Percentiles rank a stretch among this genome's conserved stretches.
phyloP scores from a whole-genome alignment of 2,113 vertebrate genomes.

The Microcebus murinus region DNA sequence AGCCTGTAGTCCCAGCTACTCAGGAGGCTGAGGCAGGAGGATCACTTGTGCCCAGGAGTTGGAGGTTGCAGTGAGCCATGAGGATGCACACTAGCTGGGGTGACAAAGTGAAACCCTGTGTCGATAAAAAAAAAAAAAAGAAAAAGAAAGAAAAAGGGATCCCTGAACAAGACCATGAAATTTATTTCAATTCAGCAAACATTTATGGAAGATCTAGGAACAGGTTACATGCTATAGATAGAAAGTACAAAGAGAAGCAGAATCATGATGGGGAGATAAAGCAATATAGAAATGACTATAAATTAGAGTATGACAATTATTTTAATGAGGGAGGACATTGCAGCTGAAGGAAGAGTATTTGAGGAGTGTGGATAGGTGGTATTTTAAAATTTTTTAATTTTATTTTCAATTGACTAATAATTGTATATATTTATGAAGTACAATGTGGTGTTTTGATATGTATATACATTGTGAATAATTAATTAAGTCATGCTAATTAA shows the following conservation, averaged over 20 bases:
- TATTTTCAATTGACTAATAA: not conserved
- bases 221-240: not conserved
- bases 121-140: too few relatives aligned
- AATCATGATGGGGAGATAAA: not conserved
- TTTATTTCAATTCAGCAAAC: conserved; percentile 6
- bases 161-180: not conserved
- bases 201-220: not conserved
- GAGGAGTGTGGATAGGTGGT: not conserved
- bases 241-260: not conserved
- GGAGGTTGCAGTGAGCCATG: too few relatives aligned
- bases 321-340: not conserved
- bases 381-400: not conserved
- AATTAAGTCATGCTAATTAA: not conserved
- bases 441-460: not conserved
- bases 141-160: not conserved
- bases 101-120: too few relatives aligned
- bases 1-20: too few relatives aligned
- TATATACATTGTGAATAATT: not conserved
- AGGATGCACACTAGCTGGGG: too few relatives aligned
- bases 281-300: not conserved
- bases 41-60: too few relatives aligned
- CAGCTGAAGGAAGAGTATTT: not conserved
- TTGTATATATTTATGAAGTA: not conserved
- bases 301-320: not conserved
- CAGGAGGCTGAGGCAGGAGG: too few relatives aligned